These are phyloP conservation scores for Camelus dromedarius DNA, from an alignment of 2,113 vertebrate genomes.

Conservation along the genomic window DNA sequence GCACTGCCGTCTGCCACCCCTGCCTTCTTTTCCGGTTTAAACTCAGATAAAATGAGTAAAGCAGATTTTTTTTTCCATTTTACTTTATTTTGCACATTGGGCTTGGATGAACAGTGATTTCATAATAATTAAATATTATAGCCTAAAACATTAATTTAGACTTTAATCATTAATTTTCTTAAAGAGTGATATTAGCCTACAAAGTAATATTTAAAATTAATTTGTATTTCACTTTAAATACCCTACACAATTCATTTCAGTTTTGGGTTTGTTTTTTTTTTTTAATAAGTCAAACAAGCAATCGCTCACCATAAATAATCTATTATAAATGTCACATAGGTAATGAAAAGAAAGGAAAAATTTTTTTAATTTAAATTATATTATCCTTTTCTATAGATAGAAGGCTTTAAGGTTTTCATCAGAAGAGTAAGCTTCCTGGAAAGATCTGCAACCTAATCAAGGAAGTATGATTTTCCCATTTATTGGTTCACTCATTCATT, in stretches of 20 bases:
- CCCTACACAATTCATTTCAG: neutral
- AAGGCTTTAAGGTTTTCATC: neutral
- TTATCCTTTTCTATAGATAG: neutral
- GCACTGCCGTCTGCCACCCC: neutral
- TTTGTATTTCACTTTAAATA: neutral
- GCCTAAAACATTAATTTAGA: neutral
- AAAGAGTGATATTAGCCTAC: neutral
- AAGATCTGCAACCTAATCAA: neutral
- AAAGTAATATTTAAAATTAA: constrained; percentile 16
- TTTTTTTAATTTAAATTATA: neutral
- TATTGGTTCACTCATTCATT: neutral
- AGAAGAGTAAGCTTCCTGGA: neutral
- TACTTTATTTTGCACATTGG: neutral
- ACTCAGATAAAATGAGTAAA: neutral
- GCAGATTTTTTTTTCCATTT: constrained; percentile 15
- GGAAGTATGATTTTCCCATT: neutral
- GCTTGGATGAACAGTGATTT: neutral
- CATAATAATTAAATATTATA: constrained; percentile 12
- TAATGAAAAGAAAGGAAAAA: neutral
- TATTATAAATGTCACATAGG: neutral
- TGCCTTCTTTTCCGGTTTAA: neutral
- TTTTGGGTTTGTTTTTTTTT: neutral
- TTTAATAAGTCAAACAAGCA: neutral
- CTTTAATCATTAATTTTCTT: constrained; percentile 32
- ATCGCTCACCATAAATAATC: neutral